These are phyloP conservation scores for Abrostola tripartita DNA, from an alignment of 2,888 invertebrate genomes.

Conservation along the genomic window DNA sequence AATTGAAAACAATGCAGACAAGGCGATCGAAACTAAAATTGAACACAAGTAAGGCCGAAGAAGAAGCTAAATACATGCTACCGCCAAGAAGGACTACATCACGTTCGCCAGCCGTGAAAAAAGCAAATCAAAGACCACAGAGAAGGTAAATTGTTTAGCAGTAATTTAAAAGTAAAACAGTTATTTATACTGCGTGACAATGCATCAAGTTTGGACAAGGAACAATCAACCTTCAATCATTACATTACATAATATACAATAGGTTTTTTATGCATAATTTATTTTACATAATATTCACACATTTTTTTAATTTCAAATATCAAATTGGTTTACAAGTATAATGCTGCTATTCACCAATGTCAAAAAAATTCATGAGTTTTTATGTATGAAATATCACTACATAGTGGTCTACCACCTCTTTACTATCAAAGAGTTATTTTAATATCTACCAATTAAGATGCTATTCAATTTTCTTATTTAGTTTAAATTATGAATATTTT, in stretches of 20 bases:
- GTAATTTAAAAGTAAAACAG: slow-evolving; percentile 19
- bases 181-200: slow-evolving; percentile 4
- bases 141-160: slow-evolving; percentile 49
- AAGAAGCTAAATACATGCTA: slow-evolving; percentile 58
- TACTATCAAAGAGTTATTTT: too few relatives aligned
- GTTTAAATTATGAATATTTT: too few relatives aligned
- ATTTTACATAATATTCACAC: slow-evolving; percentile 18
- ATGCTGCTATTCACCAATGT: slow-evolving; percentile 8
- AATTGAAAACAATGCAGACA: slow-evolving; percentile 27
- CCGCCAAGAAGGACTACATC: slow-evolving; percentile 46
- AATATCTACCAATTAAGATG: too few relatives aligned
- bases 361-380: too few relatives aligned
- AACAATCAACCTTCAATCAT: slow-evolving; percentile 13
- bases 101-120: slow-evolving; percentile 27
- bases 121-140: slow-evolving; percentile 32
- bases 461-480: too few relatives aligned
- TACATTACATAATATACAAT: slow-evolving; percentile 16
- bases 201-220: slow-evolving; percentile 10
- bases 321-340: slow-evolving; percentile 4
- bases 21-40: slow-evolving; percentile 37
- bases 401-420: background rate
- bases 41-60: slow-evolving; percentile 37
- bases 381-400: background rate
- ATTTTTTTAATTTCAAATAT: slow-evolving; percentile 3
- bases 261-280: slow-evolving; percentile 25